Evolutionary conservation across 2,113 vertebrate genomes (phyloP), one percentile per base, ranked within the genome.

Genomic region (Ellobius talpinus): DNA sequence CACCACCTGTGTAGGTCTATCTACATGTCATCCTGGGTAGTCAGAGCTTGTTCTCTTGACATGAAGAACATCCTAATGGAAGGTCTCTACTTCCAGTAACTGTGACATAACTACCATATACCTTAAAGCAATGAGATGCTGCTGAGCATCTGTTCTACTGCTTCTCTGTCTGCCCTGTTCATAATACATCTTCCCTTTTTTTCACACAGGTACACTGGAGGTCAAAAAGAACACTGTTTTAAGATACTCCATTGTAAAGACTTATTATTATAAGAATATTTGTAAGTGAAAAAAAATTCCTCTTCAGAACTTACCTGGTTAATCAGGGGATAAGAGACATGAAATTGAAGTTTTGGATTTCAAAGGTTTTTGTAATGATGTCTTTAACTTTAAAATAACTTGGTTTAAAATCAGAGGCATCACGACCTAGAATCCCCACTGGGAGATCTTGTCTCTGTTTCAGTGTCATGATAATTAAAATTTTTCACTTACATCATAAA

Each of bases 341-440:
- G 89, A 96, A 94, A 87, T 97, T 97, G 61, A 97, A 82, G 81
- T 61, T 96, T 87, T 94, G 65, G 73, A 89, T 78, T 55, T 90
- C 1, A n/a, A 85, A 93, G 39, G 0, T 74, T 92, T 52, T 21
- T 58, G 58, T 96, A 91, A 96, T 68, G 23, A 96, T 96, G n/a
- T 82, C 26, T 96, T 96, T 76, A 96, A 95, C 93, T 92, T 97
- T 89, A 96, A 94, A 96, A 82, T 90, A 61, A 86, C 84, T 97
- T 96, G 61, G 33, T 70, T 96, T 97, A 96, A 96, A 92, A 95
- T 97, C 92, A 96, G 39, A 96, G 66, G 63, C 87, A 89, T 96
- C 72, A 93, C 0, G 0, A 92, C 72, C 76, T 86, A 50, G 31
- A 94, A 97, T 96, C 76, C 79, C 96, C 77, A 68, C 90, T 89